Percentiles rank a stretch among this genome's conserved stretches.
Conservation (phyloP, 2,797 vertebrate species). For the Sebastes iracundus region DNA sequence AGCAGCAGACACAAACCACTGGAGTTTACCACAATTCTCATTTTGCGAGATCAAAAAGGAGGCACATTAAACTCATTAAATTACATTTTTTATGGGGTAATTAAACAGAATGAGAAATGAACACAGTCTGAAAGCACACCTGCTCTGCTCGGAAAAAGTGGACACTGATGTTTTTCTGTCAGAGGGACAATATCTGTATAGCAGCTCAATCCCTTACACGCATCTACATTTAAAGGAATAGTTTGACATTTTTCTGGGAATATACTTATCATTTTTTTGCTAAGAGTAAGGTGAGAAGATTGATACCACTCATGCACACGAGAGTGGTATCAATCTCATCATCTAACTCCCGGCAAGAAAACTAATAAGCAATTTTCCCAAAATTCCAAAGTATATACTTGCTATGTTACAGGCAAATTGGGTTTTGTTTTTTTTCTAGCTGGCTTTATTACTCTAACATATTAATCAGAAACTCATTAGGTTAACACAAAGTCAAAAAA, state of each 20-base stretch:
- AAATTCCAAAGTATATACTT: background rate
- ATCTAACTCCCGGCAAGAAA: background rate
- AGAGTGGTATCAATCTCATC: background rate
- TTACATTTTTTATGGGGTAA: background rate
- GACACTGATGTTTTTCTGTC: background rate
- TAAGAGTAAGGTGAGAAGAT: background rate
- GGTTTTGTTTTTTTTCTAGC: background rate
- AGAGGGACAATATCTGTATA: background rate
- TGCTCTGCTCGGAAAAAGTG: background rate
- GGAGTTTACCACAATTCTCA: background rate
- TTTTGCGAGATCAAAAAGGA: background rate
- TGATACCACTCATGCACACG: background rate
- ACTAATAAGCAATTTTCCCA: background rate
- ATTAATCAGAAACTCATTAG: background rate
- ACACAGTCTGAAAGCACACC: constrained; percentile 8
- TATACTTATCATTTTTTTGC: background rate
- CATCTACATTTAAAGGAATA: background rate
- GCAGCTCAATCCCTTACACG: background rate
- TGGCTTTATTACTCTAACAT: background rate
- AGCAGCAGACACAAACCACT: background rate
- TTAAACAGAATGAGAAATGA: constrained; percentile 3
- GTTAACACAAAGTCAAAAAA: background rate
- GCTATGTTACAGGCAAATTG: background rate
- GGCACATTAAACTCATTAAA: background rate
- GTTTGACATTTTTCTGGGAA: background rate